phyloP scores from a whole-genome alignment of 2,113 vertebrate species.

The Callionymus lyra region DNA sequence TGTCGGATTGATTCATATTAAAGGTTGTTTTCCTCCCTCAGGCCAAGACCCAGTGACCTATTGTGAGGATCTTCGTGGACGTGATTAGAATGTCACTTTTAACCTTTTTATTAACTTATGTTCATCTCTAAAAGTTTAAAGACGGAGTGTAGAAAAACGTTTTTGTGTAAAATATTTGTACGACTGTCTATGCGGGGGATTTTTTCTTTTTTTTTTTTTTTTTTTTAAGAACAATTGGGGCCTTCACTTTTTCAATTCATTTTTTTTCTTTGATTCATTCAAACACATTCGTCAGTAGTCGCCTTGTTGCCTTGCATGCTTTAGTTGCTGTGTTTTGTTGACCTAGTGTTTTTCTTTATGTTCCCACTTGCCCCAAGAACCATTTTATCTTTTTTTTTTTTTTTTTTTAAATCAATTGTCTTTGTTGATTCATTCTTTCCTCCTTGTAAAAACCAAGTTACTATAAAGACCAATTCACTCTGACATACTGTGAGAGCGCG shows the following conservation, averaged over 20 bases:
- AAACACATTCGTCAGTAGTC: conserved; percentile 31
- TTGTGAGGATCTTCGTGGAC: conserved; percentile 58
- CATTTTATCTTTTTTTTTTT: conserved; percentile 16
- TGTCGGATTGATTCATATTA: background rate
- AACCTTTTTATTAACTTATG: conserved; percentile 69
- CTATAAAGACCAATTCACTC: conserved; percentile 48
- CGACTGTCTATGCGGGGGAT: conserved; percentile 77
- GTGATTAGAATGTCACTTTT: conserved; percentile 59
- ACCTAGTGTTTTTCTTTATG: conserved; percentile 42
- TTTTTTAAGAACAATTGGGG: conserved; percentile 66
- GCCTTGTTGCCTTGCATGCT: conserved; percentile 55
- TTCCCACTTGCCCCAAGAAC: conserved; percentile 25
- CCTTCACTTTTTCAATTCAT: conserved; percentile 28
- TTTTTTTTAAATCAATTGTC: conserved; percentile 14
- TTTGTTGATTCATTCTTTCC: conserved; percentile 4
- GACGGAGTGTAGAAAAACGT: conserved; percentile 63
- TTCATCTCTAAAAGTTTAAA: conserved; percentile 79
- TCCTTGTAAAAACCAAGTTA: conserved; percentile 37
- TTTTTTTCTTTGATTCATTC: conserved; percentile 16
- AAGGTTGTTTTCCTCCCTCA: background rate
- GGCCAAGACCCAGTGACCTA: conserved; percentile 31
- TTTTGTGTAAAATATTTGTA: conserved; percentile 81
- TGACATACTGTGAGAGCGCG: conserved; percentile 51
- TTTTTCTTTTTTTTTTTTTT: conserved; percentile 59
- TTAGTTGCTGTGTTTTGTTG: conserved; percentile 58